These are phyloP conservation scores for Serranus cabrilla DNA, from an alignment of 2,797 vertebrate species.

Conservation along the genomic window DNA sequence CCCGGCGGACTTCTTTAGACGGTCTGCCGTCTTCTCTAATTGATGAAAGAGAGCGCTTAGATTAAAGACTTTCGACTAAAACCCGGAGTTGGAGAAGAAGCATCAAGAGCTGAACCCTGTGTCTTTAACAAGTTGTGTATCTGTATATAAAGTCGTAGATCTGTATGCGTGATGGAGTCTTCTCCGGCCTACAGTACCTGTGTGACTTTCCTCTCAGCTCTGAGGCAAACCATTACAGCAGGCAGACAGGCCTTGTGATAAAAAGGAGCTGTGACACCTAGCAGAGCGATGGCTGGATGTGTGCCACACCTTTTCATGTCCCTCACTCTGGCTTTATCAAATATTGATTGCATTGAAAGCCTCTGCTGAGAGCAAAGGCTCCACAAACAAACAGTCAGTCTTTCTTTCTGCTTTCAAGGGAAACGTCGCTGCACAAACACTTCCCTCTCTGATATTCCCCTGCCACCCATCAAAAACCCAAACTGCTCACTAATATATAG, in stretches of 20 bases:
- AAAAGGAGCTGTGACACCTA: conserved; percentile 48
- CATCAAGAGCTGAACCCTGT: conserved; percentile 10
- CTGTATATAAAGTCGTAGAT: conserved; percentile 1
- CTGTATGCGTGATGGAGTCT: neutral
- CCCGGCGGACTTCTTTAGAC: conserved; percentile 40
- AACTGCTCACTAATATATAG: conserved; percentile 1
- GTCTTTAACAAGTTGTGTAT: neutral
- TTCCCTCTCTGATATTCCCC: conserved; percentile 33
- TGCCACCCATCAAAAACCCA: conserved; percentile 14
- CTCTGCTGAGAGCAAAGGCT: conserved; percentile 48
- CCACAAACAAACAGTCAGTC: conserved; percentile 48
- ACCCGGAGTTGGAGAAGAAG: conserved; percentile 35
- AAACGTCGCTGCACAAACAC: conserved; percentile 39
- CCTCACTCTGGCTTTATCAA: conserved; percentile 62
- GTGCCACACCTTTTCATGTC: conserved; percentile 51
- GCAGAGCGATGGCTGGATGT: conserved; percentile 36
- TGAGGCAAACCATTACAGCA: conserved; percentile 15
- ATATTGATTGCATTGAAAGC: conserved; percentile 67
- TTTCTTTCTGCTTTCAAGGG: conserved; percentile 40
- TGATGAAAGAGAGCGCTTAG: conserved; percentile 51
- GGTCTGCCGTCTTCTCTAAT: conserved; percentile 43
- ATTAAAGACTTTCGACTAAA: conserved; percentile 48
- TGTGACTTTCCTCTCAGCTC: conserved; percentile 19
- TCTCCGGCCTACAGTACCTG: conserved; percentile 21
- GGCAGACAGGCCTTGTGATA: conserved; percentile 9